Evolutionary conservation across 2,888 invertebrate genomes (phyloP), one percentile per base, ranked within the genome.

Genomic region (Agrochola litura): DNA sequence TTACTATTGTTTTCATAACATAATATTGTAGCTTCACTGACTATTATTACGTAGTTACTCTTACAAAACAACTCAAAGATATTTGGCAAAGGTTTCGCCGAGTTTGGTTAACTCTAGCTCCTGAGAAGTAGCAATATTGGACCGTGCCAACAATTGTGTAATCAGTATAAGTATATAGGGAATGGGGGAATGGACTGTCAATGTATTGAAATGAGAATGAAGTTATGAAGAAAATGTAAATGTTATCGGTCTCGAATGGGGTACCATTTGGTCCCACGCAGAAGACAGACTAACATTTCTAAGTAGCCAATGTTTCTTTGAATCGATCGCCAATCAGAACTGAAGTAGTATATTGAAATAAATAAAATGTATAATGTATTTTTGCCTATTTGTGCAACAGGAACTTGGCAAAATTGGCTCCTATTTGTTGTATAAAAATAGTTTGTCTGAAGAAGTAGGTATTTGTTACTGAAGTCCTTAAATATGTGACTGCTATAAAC

Each of bases 21-120:
- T 89, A 88, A 88, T 86, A 89, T 90, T 87, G 89, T 82, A 80
- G 87, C 82, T 88, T 86, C 86, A 88, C 87, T 87, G 88, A 89
- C 88, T 88, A 83, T 90, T 90, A 86, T 89, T 88, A 88, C 88
- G 81, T 89, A 89, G 89, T 88, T 89, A 87, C 89, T 91, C 90
- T 91, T 89, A 86, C 90, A 92, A 92, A 93, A 93, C 92, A 94
- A 93, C 92, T 92, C 91, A 88, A 91, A 92, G 91, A 93, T 92
- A 95, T 94, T 95, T 95, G 95, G 95, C 95, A 95, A 88, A 89
- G 92, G 88, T 92, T 92, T 89, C 89, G 94, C 93, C 90, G 93
- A 95, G 92, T 92, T 93, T 88, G 92, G 92, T 92, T 94, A 92
- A 91, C 91, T 89, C 88, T 85, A 89, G 89, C 88, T 89, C 89